Conservation (phyloP, 2,888 invertebrate genomes). For the Allophyes oxyacanthae region DNA sequence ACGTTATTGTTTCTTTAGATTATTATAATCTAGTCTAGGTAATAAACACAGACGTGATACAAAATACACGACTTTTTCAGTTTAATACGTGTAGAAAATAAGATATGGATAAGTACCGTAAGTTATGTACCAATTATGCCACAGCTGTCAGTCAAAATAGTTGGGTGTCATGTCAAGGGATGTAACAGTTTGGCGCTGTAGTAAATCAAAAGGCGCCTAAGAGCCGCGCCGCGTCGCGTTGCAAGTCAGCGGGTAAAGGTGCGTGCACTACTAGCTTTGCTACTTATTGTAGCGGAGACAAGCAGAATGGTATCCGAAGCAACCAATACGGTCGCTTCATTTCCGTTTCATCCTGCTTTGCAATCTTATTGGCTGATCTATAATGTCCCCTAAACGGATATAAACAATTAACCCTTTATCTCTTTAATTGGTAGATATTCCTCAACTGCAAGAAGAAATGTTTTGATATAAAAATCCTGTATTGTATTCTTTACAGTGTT, state of each 20-base stretch:
- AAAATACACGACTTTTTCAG: not conserved
- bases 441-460: slow-evolving; percentile 1
- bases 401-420: not conserved
- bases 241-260: slow-evolving; percentile 29
- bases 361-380: slow-evolving; percentile 9
- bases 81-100: slow-evolving; percentile 39
- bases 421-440: slow-evolving; percentile 8
- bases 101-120: slow-evolving; percentile 53
- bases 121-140: slow-evolving; percentile 47
- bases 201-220: slow-evolving; percentile 80
- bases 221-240: slow-evolving; percentile 37
- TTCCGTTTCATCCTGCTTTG: not conserved
- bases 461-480: slow-evolving; percentile 2
- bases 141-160: slow-evolving; percentile 52
- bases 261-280: slow-evolving; percentile 13
- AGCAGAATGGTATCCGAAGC: slow-evolving; percentile 13
- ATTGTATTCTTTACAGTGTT: slow-evolving; percentile 3
- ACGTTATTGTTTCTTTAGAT: slow-evolving; percentile 37
- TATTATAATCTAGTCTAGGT: slow-evolving; percentile 36
- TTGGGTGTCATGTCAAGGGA: slow-evolving; percentile 61
- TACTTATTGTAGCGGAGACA: not conserved
- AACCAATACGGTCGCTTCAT: slow-evolving; percentile 9
- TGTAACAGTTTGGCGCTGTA: slow-evolving; percentile 73
- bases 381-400: not conserved
- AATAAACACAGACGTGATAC: slow-evolving; percentile 43